Conservation (phyloP, 2,113 vertebrate species). For the Labeo catla region DNA sequence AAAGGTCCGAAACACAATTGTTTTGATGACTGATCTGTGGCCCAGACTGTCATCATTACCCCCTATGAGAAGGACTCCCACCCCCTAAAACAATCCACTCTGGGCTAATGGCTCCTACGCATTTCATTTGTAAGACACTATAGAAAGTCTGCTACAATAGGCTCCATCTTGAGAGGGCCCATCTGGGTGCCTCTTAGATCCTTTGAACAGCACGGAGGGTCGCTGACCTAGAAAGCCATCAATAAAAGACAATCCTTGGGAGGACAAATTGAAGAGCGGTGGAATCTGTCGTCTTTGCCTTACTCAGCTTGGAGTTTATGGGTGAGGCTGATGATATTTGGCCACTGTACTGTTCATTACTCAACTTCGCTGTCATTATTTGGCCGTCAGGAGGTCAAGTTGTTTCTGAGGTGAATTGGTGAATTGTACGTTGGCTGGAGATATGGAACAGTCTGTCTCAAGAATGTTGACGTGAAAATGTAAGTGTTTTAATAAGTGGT, state of each 20-base stretch:
- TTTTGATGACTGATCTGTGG: slow-evolving; percentile 63
- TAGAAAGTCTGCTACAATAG: slow-evolving; percentile 71
- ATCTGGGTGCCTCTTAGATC: slow-evolving; percentile 79
- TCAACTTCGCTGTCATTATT: slow-evolving; percentile 9
- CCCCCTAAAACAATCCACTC: slow-evolving; percentile 62
- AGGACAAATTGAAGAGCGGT: slow-evolving; percentile 82
- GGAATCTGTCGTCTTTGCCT: slow-evolving; percentile 75
- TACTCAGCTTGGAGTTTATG: slow-evolving; percentile 36
- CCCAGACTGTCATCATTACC: slow-evolving; percentile 62
- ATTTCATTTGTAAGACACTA: slow-evolving; percentile 70
- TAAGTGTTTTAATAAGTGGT: too few species aligned
- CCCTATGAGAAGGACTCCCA: slow-evolving; percentile 48
- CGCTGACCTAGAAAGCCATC: slow-evolving; percentile 86
- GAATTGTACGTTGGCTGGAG: background rate
- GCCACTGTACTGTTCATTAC: slow-evolving; percentile 68
- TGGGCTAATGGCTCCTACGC: slow-evolving; percentile 62
- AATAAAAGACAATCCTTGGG: slow-evolving; percentile 80
- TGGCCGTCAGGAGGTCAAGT: background rate
- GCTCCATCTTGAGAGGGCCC: slow-evolving; percentile 75
- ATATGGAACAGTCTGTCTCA: slow-evolving; percentile 12
- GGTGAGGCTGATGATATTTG: slow-evolving; percentile 38
- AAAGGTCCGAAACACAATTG: slow-evolving; percentile 54
- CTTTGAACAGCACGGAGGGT: slow-evolving; percentile 79
- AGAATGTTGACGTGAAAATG: background rate
- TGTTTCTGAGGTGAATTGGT: slow-evolving; percentile 27